Evolutionary conservation across 2,888 invertebrate species (phyloP), one percentile per base, ranked within the genome.

Genomic region (Lamellibrachia satsuma): DNA sequence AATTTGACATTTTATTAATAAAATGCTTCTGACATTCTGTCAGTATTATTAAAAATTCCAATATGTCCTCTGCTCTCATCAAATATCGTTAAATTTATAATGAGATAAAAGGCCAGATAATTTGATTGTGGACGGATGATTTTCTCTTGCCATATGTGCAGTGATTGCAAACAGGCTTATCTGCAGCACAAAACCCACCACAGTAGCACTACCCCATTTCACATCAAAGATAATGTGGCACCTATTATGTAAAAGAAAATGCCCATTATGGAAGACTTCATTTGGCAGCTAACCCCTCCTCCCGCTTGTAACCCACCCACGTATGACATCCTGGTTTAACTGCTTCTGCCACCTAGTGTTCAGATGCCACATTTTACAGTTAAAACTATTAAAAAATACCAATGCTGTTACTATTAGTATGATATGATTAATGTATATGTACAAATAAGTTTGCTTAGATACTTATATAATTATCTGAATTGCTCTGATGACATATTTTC

Each of bases 61-160:
- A 75, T 75, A 75, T 22, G 75, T 75, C n/a, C 22, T 75, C 22
- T 75, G 75, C 75, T 75, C 75, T 75, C 75, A 75, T 75, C 75
- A 75, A 75, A 75, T 75, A 75, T 75, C 75, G 75, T 75, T 75
- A 75, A 75, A 75, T 75, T 75, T 75, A 75, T 75, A 75, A 75
- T 75, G 75, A 75, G 75, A 75, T 75, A 75, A 75, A 75, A 75
- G 75, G 22, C 75, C 75, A 15, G 75, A 75, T 75, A 75, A 75
- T 75, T 75, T n/a, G 22, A 75, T 75, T 75, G n/a, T 22, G 15
- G 15, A 75, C 22, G 22, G 6, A 22, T 75, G 75, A 75, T 75
- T 75, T 75, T 6, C 75, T 75, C 75, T 75, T 75, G 75, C 75
- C 75, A 75, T 75, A 75, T 75, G 75, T 75, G 75, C 75, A 75